phyloP scores from a whole-genome alignment of 2,113 vertebrate species.

The Pontoporia blainvillei region DNA sequence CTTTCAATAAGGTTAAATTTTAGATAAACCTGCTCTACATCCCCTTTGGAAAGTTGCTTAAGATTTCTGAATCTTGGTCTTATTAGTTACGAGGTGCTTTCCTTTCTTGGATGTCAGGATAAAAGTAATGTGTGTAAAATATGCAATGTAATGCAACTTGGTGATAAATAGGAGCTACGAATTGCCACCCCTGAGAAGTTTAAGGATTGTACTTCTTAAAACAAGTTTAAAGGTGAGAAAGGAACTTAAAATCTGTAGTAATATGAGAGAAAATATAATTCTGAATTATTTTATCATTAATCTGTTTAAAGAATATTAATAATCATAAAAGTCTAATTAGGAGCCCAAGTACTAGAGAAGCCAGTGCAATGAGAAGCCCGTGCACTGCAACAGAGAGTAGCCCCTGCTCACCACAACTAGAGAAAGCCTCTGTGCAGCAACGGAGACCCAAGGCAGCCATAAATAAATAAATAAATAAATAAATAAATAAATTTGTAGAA shows the following conservation, averaged over 20 bases:
- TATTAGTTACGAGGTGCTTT: not conserved
- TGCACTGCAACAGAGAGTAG: too few species aligned
- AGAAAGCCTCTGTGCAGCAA: too few species aligned
- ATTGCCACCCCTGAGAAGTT: not conserved
- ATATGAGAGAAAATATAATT: not conserved
- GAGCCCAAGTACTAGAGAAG: not conserved
- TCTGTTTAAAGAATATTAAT: not conserved
- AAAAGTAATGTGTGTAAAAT: not conserved
- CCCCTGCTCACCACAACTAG: too few species aligned
- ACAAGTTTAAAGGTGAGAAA: not conserved
- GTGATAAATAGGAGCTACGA: not conserved
- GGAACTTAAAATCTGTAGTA: not conserved
- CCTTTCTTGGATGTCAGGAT: not conserved
- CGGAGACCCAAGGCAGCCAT: too few species aligned
- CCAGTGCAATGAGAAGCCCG: too few species aligned
- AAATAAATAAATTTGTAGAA: too few species aligned
- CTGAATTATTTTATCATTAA: not conserved
- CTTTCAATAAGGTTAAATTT: constrained; percentile 23
- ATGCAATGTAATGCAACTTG: not conserved
- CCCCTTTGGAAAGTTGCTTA: not conserved
- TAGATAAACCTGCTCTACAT: not conserved
- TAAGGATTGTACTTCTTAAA: not conserved
- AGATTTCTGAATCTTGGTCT: not conserved
- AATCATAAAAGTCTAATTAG: not conserved
- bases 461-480: too few species aligned